Evolutionary conservation across 2,797 vertebrate species (phyloP), one percentile per base, ranked within the genome.

Genomic region (Artibeus jamaicensis): DNA sequence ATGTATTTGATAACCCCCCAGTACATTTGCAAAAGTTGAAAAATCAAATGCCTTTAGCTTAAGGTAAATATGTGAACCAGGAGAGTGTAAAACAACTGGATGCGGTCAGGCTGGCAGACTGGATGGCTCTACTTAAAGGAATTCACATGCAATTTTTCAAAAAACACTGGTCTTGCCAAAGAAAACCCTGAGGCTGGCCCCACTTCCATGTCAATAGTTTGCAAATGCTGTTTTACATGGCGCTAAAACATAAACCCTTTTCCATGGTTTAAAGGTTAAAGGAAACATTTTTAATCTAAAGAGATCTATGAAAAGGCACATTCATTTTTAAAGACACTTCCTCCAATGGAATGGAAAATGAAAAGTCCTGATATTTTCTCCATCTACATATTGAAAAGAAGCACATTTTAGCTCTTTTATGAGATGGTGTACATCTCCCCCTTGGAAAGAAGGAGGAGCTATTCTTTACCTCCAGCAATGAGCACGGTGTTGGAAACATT

Each of bases 111-210:
- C 34, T 42, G 59, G 70, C 53, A 44, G 59, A 55, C 0, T 2
- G 44, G 83, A 89, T 90, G 59, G 68, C 9, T 3, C 46, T 71
- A 29, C 32, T 29, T 15, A 86, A 73, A 74, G 42, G 76, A 90
- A 87, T 81, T 79, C 32, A 65, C 39, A 42, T 57, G 37, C 65
- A 16, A 15, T 32, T 22, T 88, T 50, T 50, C 16, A 8, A 57
- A 82, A 90, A 94, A 71, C 29, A 93, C n/a, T 42, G 44, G 39
- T 26, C 65, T 50, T 89, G 93, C 88, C 95, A 78, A 87, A 68
- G 68, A 29, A 65, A 92, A 74, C 84, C 44, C 11, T 46, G 70
- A 73, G 55, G 46, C 67, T 71, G 32, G 95, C n/a, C 9, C 46
- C 34, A 48, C 37, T 93, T 89, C 68, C 50, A 9, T 5, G 6